Evolutionary conservation across 2,797 vertebrate genomes (phyloP).

Genomic region (Spinus olivaceus): DNA sequence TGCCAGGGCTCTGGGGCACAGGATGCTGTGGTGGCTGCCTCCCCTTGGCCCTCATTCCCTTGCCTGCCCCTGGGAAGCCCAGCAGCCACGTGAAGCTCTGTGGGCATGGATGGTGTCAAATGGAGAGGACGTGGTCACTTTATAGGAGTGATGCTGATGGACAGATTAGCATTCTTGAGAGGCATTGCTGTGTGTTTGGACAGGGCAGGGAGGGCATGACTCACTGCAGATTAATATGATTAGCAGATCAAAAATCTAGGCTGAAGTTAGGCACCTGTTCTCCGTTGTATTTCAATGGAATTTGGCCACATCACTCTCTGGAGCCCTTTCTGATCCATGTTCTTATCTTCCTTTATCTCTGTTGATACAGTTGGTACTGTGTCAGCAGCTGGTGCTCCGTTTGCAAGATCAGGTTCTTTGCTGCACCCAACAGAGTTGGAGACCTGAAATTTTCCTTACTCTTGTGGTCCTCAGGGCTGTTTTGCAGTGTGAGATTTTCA

Average conservation of each 20-base stretch:
- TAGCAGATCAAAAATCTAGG: not conserved
- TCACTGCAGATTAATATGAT: not conserved
- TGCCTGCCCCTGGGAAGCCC: not conserved
- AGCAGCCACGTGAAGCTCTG: not conserved
- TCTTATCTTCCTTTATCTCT: not conserved
- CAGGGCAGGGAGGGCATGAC: not conserved
- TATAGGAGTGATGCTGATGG: not conserved
- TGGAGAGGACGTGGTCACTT: not conserved
- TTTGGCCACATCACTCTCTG: not conserved
- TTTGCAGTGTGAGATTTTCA: not conserved
- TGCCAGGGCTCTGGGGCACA: not conserved
- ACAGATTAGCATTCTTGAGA: not conserved
- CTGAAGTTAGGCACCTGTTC: not conserved
- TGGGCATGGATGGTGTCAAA: not conserved
- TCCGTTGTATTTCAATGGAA: not conserved
- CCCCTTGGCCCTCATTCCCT: accelerated
- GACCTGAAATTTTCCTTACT: not conserved
- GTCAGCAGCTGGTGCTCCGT: not conserved
- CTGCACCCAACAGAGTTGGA: not conserved
- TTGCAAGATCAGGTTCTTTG: not conserved
- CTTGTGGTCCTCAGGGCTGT: accelerated
- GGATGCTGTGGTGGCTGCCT: not conserved
- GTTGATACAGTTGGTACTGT: accelerated
- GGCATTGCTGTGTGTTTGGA: not conserved
- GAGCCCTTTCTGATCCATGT: not conserved